Evolutionary conservation across 1,140 invertebrate genomes (phyloP), one percentile per base, ranked within the genome.

Genomic region (Tachypleus tridentatus): DNA sequence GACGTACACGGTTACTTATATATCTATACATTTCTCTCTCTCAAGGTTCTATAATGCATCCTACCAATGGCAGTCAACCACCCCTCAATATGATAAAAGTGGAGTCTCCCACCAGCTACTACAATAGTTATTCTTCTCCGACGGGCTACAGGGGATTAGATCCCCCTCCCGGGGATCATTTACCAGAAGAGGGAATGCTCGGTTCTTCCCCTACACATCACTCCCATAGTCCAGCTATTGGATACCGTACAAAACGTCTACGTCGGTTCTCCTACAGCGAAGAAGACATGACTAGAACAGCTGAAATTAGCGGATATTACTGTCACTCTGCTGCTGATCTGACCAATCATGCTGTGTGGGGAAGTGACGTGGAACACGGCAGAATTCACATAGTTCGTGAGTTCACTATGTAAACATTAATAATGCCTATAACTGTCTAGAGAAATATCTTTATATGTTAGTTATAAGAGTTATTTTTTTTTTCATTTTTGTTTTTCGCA

Each of bases 41-140:
- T 2, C 29, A 29, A 29, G 29, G 29, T 29, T 95, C 92, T 74
- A 95, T 96, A 76, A 85, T 95, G 77, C 89, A 93, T 82, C 90
- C 92, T 79, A 83, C 87, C 61, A 87, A 85, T 76, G 87, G 87
- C 73, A 82, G 87, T 74, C 84, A 86, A 73, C 82, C 85, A 66
- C 85, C 86, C 73, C 83, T 88, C 72, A 88, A 86, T 74, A 86
- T 85, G 74, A 93, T 92, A 76, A 95, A 93, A 82, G 84, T 92
- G 80, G 92, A 92, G 82, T 89, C 89, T 74, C 85, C 87, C 71
- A 83, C 85, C 58, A 93, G 92, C 79, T 95, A 95, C 80, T 92
- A 89, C 80, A 92, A 87, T 73, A 94, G 89, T 80, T 93, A 93
- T 80, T 67, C 66, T 57, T 88, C 89, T 70, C 84, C 88, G 70